Percentiles rank a stretch among this genome's conserved stretches.
phyloP scores from a whole-genome alignment of 1,140 invertebrate genomes.

The Neomicropteryx cornuta region DNA sequence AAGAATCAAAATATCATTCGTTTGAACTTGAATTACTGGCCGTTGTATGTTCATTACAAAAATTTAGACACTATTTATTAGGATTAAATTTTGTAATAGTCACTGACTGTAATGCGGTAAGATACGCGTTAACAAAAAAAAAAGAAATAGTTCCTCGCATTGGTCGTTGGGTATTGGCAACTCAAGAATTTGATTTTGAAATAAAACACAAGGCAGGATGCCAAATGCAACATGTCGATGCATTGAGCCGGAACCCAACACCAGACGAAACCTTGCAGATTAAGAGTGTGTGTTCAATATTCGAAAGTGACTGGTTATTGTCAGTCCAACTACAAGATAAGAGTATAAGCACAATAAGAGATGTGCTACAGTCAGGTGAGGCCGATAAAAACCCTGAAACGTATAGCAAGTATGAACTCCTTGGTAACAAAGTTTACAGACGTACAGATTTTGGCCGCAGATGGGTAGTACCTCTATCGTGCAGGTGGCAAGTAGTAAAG shows the following conservation, averaged over 20 bases:
- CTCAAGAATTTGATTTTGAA: constrained; percentile 17
- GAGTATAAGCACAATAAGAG: constrained; percentile 8
- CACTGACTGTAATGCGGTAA: constrained; percentile 18
- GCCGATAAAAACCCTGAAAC: constrained; percentile 3
- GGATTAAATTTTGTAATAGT: constrained; percentile 11
- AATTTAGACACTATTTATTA: constrained; percentile 16
- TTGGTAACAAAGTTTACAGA: constrained; percentile 9
- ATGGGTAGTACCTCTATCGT: constrained; percentile 13
- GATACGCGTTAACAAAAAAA: constrained; percentile 13
- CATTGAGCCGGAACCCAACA: constrained; percentile 20
- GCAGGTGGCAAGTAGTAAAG: constrained; percentile 11
- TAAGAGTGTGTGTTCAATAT: no score
- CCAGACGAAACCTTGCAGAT: no score
- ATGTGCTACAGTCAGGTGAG: constrained; percentile 12
- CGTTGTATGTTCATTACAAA: constrained; percentile 15
- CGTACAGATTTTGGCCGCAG: constrained; percentile 11
- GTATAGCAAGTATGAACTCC: constrained; percentile 12
- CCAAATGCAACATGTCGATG: constrained; percentile 25
- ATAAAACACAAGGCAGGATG: constrained; percentile 14
- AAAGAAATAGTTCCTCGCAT: constrained; percentile 16
- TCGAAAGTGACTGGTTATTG: constrained; percentile 16
- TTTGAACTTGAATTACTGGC: constrained; percentile 20
- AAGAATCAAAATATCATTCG: constrained; percentile 11
- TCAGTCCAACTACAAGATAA: constrained; percentile 17
- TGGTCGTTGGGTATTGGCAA: constrained; percentile 15